Conservation (phyloP, 2,888 invertebrate genomes). For the Hecatera dysodea region DNA sequence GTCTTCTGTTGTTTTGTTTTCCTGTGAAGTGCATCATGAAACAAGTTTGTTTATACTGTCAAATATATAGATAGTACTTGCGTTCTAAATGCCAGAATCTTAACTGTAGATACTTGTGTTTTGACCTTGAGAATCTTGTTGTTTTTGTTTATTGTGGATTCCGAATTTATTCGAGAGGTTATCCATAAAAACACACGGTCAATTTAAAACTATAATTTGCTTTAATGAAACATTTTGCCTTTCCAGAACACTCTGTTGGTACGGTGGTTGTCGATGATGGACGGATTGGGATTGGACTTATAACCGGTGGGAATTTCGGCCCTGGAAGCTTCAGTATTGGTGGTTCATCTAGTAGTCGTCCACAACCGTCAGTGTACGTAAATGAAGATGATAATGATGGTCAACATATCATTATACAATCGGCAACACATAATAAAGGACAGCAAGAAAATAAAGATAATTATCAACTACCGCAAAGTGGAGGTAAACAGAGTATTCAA, state of each 20-base stretch:
- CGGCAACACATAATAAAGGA: not conserved
- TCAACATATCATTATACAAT: not conserved
- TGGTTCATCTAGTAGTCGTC: not conserved
- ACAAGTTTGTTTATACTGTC: not conserved
- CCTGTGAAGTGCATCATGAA: not conserved
- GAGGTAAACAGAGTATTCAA: constrained; percentile 25
- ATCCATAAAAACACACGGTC: not conserved
- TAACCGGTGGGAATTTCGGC: constrained; percentile 37
- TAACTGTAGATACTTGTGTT: not conserved
- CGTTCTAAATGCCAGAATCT: not conserved
- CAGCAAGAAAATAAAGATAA: not conserved
- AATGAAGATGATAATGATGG: not conserved
- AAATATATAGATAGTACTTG: constrained; percentile 1
- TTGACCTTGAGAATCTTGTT: not conserved
- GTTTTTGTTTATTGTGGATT: not conserved
- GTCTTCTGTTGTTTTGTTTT: not conserved
- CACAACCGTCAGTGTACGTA: not conserved
- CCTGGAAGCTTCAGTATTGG: constrained; percentile 44
- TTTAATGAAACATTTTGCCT: not conserved
- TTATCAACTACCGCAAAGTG: constrained; percentile 7
- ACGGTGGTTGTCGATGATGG: constrained; percentile 17
- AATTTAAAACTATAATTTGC: not conserved
- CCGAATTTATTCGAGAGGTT: not conserved
- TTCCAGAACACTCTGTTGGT: constrained; percentile 17
- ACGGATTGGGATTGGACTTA: constrained; percentile 26